A percentile compares a stretch with the other conserved stretches of the same genome.
These are phyloP conservation scores for Sinohyriopsis cumingii DNA, from an alignment of 2,888 invertebrate genomes.

Conservation along the genomic window DNA sequence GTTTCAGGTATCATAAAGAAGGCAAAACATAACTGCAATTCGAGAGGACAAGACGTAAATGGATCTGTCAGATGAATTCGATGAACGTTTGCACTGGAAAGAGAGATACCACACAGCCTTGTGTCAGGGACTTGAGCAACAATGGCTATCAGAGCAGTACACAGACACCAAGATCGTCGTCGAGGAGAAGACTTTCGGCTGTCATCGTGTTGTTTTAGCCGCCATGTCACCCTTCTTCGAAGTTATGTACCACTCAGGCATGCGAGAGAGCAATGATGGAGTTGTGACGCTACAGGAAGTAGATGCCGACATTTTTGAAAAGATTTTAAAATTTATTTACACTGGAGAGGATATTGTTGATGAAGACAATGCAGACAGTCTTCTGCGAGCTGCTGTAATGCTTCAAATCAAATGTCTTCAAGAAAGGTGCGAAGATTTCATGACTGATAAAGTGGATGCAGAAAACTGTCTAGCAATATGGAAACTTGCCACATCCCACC, in stretches of 20 bases:
- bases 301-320: constrained; percentile 82
- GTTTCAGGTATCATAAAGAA: too few species aligned
- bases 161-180: constrained; percentile 57
- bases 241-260: constrained; percentile 55
- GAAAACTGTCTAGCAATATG: constrained; percentile 88
- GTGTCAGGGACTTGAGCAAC: constrained; percentile 40
- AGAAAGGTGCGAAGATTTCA: constrained; percentile 84
- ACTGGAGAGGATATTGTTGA: constrained; percentile 83
- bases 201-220: constrained; percentile 60
- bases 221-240: constrained; percentile 60
- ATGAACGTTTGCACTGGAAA: constrained; percentile 17
- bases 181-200: constrained; percentile 47
- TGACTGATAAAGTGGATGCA: constrained; percentile 80
- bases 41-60: too few species aligned
- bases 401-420: constrained; percentile 86
- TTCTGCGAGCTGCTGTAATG: constrained; percentile 87
- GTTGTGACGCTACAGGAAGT: constrained; percentile 70
- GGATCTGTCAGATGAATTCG: too few species aligned
- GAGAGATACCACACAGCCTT: constrained; percentile 38
- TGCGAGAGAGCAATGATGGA: constrained; percentile 49
- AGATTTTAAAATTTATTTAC: constrained; percentile 88
- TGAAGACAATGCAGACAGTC: constrained; percentile 81
- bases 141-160: constrained; percentile 33
- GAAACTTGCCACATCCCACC: constrained; percentile 84
- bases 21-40: too few species aligned